Evolutionary conservation across 2,113 vertebrate species (phyloP).

Genomic region (Dipodomys merriami): DNA sequence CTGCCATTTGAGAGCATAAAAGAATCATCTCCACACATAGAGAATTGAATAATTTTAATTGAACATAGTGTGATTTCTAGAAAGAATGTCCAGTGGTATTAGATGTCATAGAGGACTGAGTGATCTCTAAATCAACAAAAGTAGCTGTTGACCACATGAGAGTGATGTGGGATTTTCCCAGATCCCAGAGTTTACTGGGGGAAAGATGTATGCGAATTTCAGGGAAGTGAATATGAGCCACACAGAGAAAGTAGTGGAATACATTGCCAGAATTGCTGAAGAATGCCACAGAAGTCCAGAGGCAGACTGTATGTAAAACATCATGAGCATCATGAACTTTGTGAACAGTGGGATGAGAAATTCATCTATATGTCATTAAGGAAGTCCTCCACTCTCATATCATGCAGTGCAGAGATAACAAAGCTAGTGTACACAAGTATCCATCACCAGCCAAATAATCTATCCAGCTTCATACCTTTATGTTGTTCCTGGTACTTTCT

Average conservation of each 20-base stretch:
- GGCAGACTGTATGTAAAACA: neutral
- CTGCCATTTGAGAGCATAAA: neutral
- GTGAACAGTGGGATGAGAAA: neutral
- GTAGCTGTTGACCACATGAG: neutral
- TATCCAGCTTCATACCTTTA: neutral
- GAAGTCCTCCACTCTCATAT: neutral
- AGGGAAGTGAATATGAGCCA: neutral
- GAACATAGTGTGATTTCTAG: neutral
- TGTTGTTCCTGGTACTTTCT: neutral
- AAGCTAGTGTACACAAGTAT: neutral
- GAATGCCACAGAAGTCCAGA: neutral
- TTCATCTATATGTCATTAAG: neutral
- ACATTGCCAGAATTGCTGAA: constrained; percentile 10
- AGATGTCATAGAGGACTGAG: neutral
- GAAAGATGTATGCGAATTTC: neutral
- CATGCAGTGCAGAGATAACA: neutral
- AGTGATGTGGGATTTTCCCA: neutral
- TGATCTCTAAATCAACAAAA: neutral
- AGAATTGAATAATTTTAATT: too few relatives aligned
- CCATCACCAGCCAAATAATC: neutral
- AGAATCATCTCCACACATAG: neutral
- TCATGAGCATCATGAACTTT: neutral
- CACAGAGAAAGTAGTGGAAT: neutral
- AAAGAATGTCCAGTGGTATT: neutral
- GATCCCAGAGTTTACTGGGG: neutral